Base-by-base conservation (phyloP, 2,888 invertebrate species). In the Rhogogaster chlorosoma region DNA sequence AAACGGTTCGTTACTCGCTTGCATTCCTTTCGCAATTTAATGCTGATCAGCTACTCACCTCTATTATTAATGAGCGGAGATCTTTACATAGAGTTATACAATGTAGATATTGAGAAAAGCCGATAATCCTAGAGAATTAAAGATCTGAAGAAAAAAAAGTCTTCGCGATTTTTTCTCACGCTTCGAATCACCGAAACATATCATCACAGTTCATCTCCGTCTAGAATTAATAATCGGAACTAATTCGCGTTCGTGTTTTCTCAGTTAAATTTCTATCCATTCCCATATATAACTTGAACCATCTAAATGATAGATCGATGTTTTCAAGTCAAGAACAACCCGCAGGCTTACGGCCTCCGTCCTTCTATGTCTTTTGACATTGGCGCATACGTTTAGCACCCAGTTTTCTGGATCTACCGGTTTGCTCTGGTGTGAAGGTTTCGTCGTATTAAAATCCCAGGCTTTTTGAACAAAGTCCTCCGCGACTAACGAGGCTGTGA, bases 1-100 rank as follows among this genome's bases (percentile, higher is more conserved):
- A 53, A 77, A 77, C 77, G 32, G 77, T 53, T 77, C 49, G 77
- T 53, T 77, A 77, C 53, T 53, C 77, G 53, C n/a, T 29, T 77
- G 77, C 32, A 38, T 77, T 15, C 29, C 77, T 77, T 77, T 77
- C 77, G 77, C 77, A 45, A 53, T 77, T 77, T n/a, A 49, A 32
- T 49, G 29, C 77, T 53, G 22, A 77, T 53, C 77, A 77, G 6
- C n/a, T n/a, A 10, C 49, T 32, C 29, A 77, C 29, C 32, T 77
- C 32, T 26, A 29, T 77, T 45, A 77, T 77, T 45, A 77, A 42
- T 36, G 26, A 53, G 49, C 32, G 49, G 18, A 26, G 26, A 29
- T 45, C 32, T 29, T 29, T 53, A 7, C 53, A 53, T 53, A 53
- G 7, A n/a, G n/a, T 2, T 70, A 0, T n/a, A 70, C 36, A n/a